Conservation (phyloP, 2,888 invertebrate genomes). For the Eilema sororculum region DNA sequence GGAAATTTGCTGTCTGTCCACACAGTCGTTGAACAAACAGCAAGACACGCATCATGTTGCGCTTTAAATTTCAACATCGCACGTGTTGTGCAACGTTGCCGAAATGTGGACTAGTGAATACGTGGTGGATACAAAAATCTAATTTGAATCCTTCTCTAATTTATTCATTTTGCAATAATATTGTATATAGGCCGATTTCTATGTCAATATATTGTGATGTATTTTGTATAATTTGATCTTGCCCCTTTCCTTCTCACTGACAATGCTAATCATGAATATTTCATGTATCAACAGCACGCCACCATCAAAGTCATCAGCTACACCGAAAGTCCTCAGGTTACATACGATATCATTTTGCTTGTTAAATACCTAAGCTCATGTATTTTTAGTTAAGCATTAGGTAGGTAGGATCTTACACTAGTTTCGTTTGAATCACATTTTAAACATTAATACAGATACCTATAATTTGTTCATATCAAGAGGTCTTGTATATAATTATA, state of each 20-base stretch:
- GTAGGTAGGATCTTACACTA: neutral
- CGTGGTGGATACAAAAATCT: neutral
- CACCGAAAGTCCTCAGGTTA: constrained; percentile 86
- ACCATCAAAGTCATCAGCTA: constrained; percentile 86
- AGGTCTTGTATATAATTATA: neutral
- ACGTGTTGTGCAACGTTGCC: no score
- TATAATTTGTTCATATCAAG: neutral
- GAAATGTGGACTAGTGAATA: no score
- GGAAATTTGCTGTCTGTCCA: no score
- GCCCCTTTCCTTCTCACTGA: constrained; percentile 49
- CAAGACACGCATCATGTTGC: no score
- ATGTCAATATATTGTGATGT: neutral
- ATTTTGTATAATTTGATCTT: constrained; percentile 4
- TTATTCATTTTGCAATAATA: neutral
- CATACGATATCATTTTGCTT: constrained; percentile 68
- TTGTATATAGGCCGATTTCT: neutral
- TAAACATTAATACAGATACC: neutral
- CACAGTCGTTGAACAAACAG: no score
- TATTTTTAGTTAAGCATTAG: constrained; percentile 6
- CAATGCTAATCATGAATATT: constrained; percentile 74
- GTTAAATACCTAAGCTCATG: constrained; percentile 30
- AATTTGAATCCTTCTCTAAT: neutral
- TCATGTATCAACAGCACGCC: constrained; percentile 85
- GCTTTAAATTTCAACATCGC: no score
- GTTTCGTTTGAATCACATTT: constrained; percentile 7